These are phyloP conservation scores for Melanargia galathea DNA, from an alignment of 2,888 invertebrate genomes.

Conservation along the genomic window DNA sequence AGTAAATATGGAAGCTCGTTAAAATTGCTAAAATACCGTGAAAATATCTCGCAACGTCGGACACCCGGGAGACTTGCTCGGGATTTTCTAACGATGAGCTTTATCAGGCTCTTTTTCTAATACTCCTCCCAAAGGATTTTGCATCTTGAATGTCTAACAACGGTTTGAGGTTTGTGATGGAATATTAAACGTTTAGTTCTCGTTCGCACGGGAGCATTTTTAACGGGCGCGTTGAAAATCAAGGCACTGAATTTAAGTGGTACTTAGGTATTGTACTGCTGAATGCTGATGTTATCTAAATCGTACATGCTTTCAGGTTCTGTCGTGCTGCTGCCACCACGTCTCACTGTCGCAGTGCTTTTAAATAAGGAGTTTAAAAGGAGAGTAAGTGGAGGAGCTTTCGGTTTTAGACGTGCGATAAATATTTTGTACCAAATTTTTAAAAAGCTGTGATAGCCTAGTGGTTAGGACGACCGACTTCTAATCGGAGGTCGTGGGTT, in stretches of 20 bases:
- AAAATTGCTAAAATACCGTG: constrained; percentile 81
- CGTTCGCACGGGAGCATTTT: not conserved
- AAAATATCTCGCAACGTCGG: constrained; percentile 75
- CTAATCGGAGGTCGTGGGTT: no score
- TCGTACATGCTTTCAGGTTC: no score
- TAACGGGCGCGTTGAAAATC: not conserved
- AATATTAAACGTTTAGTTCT: constrained; percentile 53
- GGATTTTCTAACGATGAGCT: constrained; percentile 55
- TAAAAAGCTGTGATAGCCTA: no score
- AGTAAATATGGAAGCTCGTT: constrained; percentile 78
- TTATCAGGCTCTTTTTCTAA: constrained; percentile 69
- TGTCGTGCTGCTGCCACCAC: no score
- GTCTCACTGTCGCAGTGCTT: no score
- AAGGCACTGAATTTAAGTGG: no score
- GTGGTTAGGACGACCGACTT: no score
- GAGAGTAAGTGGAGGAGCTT: no score
- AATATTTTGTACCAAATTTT: no score
- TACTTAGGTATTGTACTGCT: no score
- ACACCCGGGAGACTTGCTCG: constrained; percentile 63
- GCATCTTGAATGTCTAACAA: constrained; percentile 58
- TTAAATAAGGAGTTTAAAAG: no score
- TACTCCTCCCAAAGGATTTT: constrained; percentile 68
- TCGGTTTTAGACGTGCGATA: no score
- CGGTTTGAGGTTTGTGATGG: constrained; percentile 58
- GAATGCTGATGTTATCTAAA: not conserved